phyloP scores from a whole-genome alignment of 2,888 invertebrate genomes.

The Athalia cordata region DNA sequence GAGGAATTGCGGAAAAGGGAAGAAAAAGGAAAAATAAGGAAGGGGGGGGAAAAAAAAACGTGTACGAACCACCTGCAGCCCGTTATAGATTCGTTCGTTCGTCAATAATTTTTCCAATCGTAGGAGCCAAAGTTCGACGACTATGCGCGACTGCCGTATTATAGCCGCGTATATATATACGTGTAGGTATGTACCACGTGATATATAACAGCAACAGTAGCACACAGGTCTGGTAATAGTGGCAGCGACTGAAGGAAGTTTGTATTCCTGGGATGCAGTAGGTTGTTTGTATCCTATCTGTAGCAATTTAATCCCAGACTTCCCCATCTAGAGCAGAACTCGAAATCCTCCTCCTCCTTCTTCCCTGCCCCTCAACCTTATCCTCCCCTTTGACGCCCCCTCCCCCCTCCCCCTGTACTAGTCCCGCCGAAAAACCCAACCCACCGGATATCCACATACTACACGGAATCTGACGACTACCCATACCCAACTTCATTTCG shows the following conservation, averaged over 20 bases:
- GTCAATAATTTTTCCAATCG: slow-evolving; percentile 36
- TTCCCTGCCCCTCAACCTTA: not conserved
- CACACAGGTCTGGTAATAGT: not conserved
- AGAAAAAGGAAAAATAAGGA: not conserved
- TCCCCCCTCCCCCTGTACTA: not conserved
- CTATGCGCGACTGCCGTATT: not conserved
- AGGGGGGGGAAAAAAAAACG: not conserved
- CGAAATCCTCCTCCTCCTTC: not conserved
- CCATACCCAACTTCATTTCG: slow-evolving; percentile 61
- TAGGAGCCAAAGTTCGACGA: slow-evolving; percentile 15
- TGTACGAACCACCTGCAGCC: not conserved
- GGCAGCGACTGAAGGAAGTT: slow-evolving; percentile 61
- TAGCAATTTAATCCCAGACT: slow-evolving; percentile 63
- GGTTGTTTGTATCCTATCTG: slow-evolving; percentile 64
- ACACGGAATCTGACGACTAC: slow-evolving; percentile 6
- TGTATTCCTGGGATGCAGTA: slow-evolving; percentile 64
- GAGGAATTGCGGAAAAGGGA: not conserved
- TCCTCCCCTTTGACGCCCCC: not conserved
- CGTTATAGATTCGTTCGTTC: not conserved
- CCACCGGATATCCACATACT: slow-evolving; percentile 24
- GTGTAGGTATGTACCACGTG: too few species aligned
- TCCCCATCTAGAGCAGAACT: slow-evolving; percentile 30
- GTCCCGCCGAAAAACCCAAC: slow-evolving; percentile 9
- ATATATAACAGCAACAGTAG: too few species aligned
- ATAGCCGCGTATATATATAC: too few species aligned